Evolutionary conservation across 30 jellyfish, hydroid and myxozoan genomes (phyloP), one percentile per base, ranked within the genome.

Genomic region (Pseudorhiza aurosa): DNA sequence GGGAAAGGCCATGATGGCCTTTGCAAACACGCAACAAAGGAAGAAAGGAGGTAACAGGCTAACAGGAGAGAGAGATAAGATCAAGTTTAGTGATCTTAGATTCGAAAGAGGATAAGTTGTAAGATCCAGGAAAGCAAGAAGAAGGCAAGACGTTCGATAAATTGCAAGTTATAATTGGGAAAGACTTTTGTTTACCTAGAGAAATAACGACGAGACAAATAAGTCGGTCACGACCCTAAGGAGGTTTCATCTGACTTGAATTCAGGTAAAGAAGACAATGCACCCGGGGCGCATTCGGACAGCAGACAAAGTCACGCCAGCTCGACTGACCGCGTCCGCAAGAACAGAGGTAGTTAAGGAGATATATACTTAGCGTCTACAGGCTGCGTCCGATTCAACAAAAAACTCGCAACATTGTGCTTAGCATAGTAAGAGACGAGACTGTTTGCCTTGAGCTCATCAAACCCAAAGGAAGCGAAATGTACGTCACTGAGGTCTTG

Each of bases 361-460:
- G 88, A 82, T 15, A 47, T 62, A 4, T 96, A 5, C 56, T 91
- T 18, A 56, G 64, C 24, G 81, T 94, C 45, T 59, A 71, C 27
- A 50, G 99, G 28, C 53, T 93, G 63, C 91, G 95, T 2, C 99
- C 99, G 43, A 93, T 93, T 14, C 87, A 97, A 40, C 99, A 93
- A 63, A 86, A 75, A 63, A 93, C 99, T 33, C 83, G 99, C 15
- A 93, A 93, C 59, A 95, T 87, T 29, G 97, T 93, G 28, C 93
- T 93, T 4, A 93, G 99, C 85, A 93, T 93, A 40, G 32, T 93
- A 19, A 96, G 81, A 18, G 94, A 85, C 32, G 94, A 82, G 50
- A 79, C 91, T 47, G 99, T 93, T 18, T 80, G 94, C 30, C 82
- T 93, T 36, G 99, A 93, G 72, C 87, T 93, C 71, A 91, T 93